Conservation (phyloP, 2,113 vertebrate genomes). For the Crocuta crocuta region DNA sequence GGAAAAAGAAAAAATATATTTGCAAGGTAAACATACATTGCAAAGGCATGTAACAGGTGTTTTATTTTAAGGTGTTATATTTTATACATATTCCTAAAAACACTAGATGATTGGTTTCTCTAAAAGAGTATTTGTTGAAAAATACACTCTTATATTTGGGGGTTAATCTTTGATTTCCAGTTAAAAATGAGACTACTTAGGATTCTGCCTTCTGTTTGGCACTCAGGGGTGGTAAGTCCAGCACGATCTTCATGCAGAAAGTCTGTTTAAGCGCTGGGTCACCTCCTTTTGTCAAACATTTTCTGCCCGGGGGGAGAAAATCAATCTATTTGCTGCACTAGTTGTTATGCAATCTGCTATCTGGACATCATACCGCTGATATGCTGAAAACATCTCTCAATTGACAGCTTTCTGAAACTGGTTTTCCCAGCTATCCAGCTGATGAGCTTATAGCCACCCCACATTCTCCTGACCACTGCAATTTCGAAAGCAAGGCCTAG, state of each 20-base stretch:
- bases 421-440: slow-evolving; percentile 63
- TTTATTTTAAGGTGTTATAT: slow-evolving; percentile 13
- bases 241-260: background rate
- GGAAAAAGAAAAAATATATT: background rate
- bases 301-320: background rate
- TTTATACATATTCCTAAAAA: background rate
- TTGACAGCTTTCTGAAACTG: slow-evolving; percentile 68
- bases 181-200: background rate
- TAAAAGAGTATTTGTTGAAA: background rate
- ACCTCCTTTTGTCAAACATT: slow-evolving; percentile 51
- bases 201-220: background rate
- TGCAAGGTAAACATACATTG: background rate
- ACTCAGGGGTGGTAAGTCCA: slow-evolving; percentile 5
- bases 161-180: background rate
- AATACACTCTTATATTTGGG: background rate
- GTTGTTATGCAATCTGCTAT: slow-evolving; percentile 76
- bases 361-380: slow-evolving; percentile 61
- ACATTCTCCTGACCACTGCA: slow-evolving; percentile 77
- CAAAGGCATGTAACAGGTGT: background rate
- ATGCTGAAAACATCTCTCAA: slow-evolving; percentile 68
- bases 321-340: slow-evolving; percentile 65
- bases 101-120: background rate
- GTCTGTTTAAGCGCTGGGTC: slow-evolving; percentile 35
- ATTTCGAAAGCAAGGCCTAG: slow-evolving; percentile 57
- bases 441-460: slow-evolving; percentile 68